phyloP scores from a whole-genome alignment of 2,797 vertebrate species.

The Chromobotia macracanthus region DNA sequence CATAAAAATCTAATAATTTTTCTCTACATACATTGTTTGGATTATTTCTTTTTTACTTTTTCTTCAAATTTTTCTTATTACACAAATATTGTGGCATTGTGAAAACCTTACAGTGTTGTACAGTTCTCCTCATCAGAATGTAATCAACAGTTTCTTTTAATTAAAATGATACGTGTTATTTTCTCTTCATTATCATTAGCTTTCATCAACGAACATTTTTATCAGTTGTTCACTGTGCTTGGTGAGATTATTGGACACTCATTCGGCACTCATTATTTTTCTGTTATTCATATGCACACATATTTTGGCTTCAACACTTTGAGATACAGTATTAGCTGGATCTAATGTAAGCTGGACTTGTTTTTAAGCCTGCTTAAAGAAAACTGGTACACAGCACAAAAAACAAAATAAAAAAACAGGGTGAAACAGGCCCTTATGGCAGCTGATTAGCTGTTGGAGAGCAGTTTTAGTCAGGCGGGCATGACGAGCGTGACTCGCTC shows the following conservation, averaged over 20 bases:
- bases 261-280: background rate
- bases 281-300: background rate
- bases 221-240: background rate
- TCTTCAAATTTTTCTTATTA: too few species aligned
- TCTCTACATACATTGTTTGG: too few species aligned
- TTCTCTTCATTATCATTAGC: background rate
- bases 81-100: background rate
- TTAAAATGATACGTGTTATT: background rate
- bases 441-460: conserved; percentile 36
- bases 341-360: conserved; percentile 64
- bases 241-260: background rate
- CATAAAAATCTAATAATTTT: too few species aligned
- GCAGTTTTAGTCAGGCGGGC: conserved; percentile 29
- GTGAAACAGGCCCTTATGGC: conserved; percentile 59
- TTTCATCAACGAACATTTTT: background rate
- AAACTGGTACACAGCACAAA: conserved; percentile 57
- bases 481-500: conserved; percentile 45
- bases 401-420: background rate
- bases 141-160: background rate
- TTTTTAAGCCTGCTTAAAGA: background rate
- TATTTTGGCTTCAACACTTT: conserved; percentile 66
- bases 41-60: too few species aligned
- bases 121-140: background rate
- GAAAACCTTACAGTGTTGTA: background rate
- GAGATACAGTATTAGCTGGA: conserved; percentile 67